Base-by-base conservation (phyloP, 1,140 invertebrate genomes). In the Idris sp. region DNA sequence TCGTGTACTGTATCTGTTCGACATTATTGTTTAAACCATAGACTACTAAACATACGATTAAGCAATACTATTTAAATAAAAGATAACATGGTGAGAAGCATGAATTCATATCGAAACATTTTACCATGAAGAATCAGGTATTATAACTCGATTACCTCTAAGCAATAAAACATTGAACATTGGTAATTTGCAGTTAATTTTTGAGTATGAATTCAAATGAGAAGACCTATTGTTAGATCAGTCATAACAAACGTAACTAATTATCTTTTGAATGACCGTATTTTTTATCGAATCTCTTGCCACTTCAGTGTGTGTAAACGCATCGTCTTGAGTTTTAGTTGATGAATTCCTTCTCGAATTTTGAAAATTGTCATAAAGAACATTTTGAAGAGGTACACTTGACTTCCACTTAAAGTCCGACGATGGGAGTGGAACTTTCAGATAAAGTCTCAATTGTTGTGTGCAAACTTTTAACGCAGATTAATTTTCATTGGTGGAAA, bases 41-140 rank as follows among this genome's bases (percentile, higher is more conserved):
- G 82, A 82, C 88, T 87, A 90, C 79, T 81, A 90, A 2, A 87
- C 71, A 46, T 85, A 84, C 1, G 51, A 76, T 0, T 88, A 49
- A 4, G 88, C 83, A 4, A 84, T 28, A 6, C 51, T 28, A 59
- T 89, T 89, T 76, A 86, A 88, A 35, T 83, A 78, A 3, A 84
- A 78, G 3, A 88, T 85, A 2, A 88, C 86, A 35, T 81, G 69
- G 74, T 89, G 87, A 9, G 74, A 76, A 1, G 31, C 31, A 76
- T 89, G 88, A 16, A 89, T 74, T 41, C 80, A 72, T 13, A 77
- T 13, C n/a, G 86, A 54, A 36, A 86, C 40, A 18, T 72, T 35
- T 4, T 59, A 6, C 14, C 74, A 69, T 19, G 81, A 73, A 2
- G 4, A 49, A 26, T 35, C 13, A 4, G 88, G 87, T 30, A 89